phyloP scores from a whole-genome alignment of 2,797 vertebrate genomes.

The Mus minutoides region DNA sequence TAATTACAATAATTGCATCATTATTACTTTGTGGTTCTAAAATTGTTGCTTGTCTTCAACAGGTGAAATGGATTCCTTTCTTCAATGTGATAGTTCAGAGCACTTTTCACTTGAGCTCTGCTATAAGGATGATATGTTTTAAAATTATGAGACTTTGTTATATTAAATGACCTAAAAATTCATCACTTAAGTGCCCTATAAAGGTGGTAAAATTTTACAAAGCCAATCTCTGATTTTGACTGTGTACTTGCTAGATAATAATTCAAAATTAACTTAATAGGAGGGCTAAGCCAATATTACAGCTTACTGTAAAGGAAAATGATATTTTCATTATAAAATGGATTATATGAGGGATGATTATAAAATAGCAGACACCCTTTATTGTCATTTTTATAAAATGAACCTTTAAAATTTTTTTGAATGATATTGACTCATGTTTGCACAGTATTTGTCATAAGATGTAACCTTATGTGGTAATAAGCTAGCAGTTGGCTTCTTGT shows the following conservation, averaged over 20 bases:
- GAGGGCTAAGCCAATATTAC: neutral
- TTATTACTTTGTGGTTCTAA: slow-evolving; percentile 17
- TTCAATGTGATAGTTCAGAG: neutral
- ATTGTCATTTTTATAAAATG: neutral
- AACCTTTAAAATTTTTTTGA: neutral
- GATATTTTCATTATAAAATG: slow-evolving; percentile 33
- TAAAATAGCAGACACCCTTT: neutral
- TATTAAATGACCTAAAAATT: neutral
- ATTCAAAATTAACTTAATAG: slow-evolving; percentile 43
- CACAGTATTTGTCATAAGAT: slow-evolving; percentile 22
- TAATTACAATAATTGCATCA: neutral
- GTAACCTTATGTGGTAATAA: slow-evolving; percentile 36
- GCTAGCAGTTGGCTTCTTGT: neutral
- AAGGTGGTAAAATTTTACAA: slow-evolving; percentile 40
- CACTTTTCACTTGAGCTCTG: neutral
- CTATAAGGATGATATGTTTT: slow-evolving; percentile 25
- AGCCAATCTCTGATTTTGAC: neutral
- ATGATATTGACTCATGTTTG: neutral
- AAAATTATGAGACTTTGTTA: slow-evolving; percentile 40
- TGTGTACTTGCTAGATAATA: slow-evolving; percentile 28
- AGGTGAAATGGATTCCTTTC: neutral
- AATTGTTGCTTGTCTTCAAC: slow-evolving; percentile 28
- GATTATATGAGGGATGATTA: neutral
- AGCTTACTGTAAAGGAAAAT: neutral
- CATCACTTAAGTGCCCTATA: neutral